A percentile compares a stretch with the other conserved stretches of the same genome.
phyloP scores from a whole-genome alignment of 2,113 vertebrate species.

The Peromyscus californicus region DNA sequence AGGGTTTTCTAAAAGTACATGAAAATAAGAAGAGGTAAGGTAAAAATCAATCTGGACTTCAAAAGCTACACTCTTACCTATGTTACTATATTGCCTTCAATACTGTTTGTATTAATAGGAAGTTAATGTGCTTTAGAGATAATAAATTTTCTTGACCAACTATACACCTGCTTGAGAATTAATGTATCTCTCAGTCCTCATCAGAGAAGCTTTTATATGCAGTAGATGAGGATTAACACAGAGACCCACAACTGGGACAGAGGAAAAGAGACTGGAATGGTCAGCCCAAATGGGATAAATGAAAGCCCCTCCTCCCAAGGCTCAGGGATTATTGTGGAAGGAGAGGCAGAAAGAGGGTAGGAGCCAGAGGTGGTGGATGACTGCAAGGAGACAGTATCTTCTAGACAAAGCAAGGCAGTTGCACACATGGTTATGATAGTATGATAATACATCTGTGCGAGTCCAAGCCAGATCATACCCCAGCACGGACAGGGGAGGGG shows the following conservation, averaged over 20 bases:
- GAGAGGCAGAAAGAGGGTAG: background rate
- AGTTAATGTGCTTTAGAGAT: slow-evolving; percentile 1
- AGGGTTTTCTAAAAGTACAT: background rate
- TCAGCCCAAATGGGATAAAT: background rate
- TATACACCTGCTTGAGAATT: no score
- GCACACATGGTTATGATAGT: background rate
- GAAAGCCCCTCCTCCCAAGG: background rate
- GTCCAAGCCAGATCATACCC: background rate
- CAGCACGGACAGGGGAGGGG: background rate
- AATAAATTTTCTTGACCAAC: background rate
- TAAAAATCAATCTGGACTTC: slow-evolving; percentile 3
- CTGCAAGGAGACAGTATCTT: background rate
- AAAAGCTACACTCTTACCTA: background rate
- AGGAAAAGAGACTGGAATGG: no score
- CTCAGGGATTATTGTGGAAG: background rate
- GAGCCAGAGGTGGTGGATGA: background rate
- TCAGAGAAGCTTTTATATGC: background rate
- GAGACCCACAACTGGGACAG: background rate
- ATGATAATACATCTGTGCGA: background rate
- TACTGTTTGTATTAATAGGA: background rate
- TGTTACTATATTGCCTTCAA: background rate
- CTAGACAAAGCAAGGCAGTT: background rate
- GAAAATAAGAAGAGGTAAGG: background rate
- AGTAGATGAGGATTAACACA: background rate
- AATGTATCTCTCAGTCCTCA: background rate